These are phyloP conservation scores for Isoperla grammatica DNA, from an alignment of 2,888 invertebrate species.

Conservation along the genomic window DNA sequence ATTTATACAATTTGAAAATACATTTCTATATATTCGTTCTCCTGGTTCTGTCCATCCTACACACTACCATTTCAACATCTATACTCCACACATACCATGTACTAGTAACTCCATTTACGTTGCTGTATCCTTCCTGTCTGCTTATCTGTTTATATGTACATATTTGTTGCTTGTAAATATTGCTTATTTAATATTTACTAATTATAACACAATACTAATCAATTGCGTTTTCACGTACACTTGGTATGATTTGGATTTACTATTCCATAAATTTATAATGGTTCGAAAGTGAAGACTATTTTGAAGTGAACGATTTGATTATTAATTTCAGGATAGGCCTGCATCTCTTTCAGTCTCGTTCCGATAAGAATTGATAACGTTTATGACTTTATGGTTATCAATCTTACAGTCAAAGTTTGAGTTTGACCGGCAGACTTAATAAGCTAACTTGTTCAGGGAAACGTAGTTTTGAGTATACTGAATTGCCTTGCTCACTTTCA, in stretches of 20 bases:
- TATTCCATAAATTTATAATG: neutral
- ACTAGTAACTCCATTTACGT: slow-evolving; percentile 21
- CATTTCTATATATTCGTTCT: neutral
- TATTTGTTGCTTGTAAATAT: neutral
- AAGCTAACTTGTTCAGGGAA: no score
- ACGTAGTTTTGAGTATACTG: no score
- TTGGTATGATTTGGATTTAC: neutral
- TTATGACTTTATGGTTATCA: no score
- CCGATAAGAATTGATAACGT: no score
- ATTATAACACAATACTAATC: no score
- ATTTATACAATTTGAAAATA: neutral
- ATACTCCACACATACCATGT: slow-evolving; percentile 19
- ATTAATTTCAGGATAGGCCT: no score
- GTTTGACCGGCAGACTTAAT: no score
- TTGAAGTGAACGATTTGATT: no score
- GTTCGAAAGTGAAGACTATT: neutral
- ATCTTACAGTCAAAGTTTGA: no score
- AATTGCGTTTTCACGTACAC: neutral
- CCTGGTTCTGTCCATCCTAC: neutral
- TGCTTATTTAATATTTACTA: no score
- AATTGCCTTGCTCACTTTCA: no score
- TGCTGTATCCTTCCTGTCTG: slow-evolving; percentile 32
- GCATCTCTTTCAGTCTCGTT: no score
- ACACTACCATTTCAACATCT: neutral
- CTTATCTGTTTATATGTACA: slow-evolving; percentile 27